Evolutionary conservation across 2,113 vertebrate genomes (phyloP), one percentile per base, ranked within the genome.

Genomic region (Catharus fuscescens): DNA sequence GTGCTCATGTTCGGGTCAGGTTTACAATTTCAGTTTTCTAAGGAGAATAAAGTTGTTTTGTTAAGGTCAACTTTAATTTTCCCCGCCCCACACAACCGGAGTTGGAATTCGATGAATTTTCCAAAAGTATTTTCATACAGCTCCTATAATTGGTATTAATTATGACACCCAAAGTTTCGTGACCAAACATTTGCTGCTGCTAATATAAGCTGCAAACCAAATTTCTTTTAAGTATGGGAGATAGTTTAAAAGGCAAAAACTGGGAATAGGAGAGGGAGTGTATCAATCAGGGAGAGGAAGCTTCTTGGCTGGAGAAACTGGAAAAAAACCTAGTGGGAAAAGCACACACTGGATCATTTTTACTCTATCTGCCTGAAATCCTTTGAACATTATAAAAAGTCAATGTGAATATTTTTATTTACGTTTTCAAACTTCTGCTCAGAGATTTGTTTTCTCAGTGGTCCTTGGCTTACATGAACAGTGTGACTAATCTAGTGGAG

Each of bases 301-400:
- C 76, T 89, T 90, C 60, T 47, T 86, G 79, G 78, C 76, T 57
- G 69, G 62, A 94, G 84, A 92, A 92, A 89, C 42, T 92, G 81
- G 73, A 94, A 95, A 88, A 40, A 96, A 93, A 67, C 12, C n/a
- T 52, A 88, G 86, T 53, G 94, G 88, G 88, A 93, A 94, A 96
- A 96, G 62, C 59, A 86, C 66, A 90, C 54, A 91, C 85, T 76
- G 67, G 76, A 91, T 73, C 28, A 31, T 70, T 97, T 96, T 92
- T 91, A 67, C 85, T 92, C 48, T 84, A 77, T 94, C 96, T 96
- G 79, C 82, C 88, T 77, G 74, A 96, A 96, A 59, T 34, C 76
- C 86, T 97, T 95, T 96, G 96, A 97, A 93, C 64, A 31, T 53
- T 48, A 69, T 72, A 79, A 72, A 94, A 94, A 93, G 53, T 57